These are phyloP conservation scores for Pedetes capensis DNA, from an alignment of 2,113 vertebrate genomes.

Conservation along the genomic window DNA sequence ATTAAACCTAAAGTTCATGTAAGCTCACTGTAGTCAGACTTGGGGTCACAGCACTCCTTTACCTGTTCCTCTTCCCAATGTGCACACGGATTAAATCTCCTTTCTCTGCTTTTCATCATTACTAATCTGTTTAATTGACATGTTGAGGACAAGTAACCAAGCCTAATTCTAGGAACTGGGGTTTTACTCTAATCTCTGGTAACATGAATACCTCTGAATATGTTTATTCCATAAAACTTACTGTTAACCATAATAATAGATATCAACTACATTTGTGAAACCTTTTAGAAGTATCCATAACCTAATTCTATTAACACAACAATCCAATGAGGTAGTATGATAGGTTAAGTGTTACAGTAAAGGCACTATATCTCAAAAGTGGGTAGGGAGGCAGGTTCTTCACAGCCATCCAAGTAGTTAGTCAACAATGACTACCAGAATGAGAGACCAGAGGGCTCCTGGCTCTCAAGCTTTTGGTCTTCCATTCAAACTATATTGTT, in stretches of 20 bases:
- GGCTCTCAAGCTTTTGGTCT: background rate
- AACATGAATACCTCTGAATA: background rate
- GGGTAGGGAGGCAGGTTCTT: background rate
- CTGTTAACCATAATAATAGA: background rate
- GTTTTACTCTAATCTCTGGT: too few relatives aligned
- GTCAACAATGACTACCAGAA: too few relatives aligned
- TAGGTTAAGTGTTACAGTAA: background rate
- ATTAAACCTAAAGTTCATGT: too few relatives aligned
- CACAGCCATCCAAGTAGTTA: background rate
- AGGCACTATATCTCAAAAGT: background rate
- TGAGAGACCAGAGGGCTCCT: background rate
- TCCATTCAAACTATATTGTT: background rate
- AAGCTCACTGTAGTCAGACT: too few relatives aligned
- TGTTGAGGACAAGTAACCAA: too few relatives aligned
- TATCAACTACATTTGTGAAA: background rate
- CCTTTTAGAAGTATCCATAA: background rate
- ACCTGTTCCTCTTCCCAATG: too few relatives aligned
- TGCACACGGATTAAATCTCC: too few relatives aligned
- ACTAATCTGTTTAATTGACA: too few relatives aligned
- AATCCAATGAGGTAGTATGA: background rate
- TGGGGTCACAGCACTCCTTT: too few relatives aligned
- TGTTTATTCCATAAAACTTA: constrained; percentile 5
- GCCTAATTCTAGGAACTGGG: too few relatives aligned
- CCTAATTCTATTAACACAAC: background rate
- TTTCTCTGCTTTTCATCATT: too few relatives aligned